Base-by-base conservation (phyloP, 2,888 invertebrate genomes). In the Leptopterna dolabrata region DNA sequence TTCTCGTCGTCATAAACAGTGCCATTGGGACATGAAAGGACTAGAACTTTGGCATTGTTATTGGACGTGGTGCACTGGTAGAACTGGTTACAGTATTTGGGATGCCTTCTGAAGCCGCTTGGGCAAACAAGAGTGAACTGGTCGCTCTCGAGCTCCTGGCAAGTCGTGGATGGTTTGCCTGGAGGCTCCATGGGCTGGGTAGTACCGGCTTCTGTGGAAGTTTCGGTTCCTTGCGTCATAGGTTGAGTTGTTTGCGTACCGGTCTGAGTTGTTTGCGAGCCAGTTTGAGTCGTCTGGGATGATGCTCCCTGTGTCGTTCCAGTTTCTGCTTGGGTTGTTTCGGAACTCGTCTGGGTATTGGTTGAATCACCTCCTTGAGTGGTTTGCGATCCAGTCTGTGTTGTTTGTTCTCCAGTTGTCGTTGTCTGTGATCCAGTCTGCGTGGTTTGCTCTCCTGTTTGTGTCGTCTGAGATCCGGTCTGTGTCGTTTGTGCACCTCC, bases 101-200 rank as follows among this genome's bases (percentile, higher is more conserved):
- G 96, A 93, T 97, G 96, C 89, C 96, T 93, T 91, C 94, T 94
- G 92, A 97, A 97, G 51, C 96, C 96, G 7, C 96, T 96, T 11
- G 97, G 97, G 91, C 97, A 97, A 0, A 96, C 94, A 87, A 95
- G 93, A 16, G 95, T 92, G 89, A 95, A 93, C 92, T 97, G 96
- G 89, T 95, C 95, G 27, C 94, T 94, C 83, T 95, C 94, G 13
- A 95, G 92, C 90, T 95, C 92, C 9, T 93, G 92, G 91, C 94
- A 93, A 91, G 94, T 91, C 91, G 92, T 90, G 1, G 86, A 89
- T n/a, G 88, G 81, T 19, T 78, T 87, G 14, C 73, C 88, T 30
- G 91, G 89, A 16, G 83, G 55, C 45, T 83, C 87, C 89, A 89
- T 89, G 11, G 89, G 88, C 16, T 86, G 78, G 16, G 89, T 89